Evolutionary conservation across 1,140 invertebrate genomes (phyloP).

Genomic region (Anastrepha ludens): DNA sequence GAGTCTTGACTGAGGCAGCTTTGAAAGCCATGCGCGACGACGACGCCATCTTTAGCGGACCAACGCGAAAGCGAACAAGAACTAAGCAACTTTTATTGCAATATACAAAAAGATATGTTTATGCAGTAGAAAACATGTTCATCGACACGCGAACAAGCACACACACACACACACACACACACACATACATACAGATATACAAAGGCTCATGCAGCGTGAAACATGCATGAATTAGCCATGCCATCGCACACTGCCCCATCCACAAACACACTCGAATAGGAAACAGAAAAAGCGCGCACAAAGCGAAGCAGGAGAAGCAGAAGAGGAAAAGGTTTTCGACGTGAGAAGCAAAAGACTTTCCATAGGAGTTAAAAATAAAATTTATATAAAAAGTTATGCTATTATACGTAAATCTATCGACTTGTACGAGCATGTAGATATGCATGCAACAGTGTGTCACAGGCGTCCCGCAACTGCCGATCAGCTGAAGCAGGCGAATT

Average conservation of each 20-base stretch:
- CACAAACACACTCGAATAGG: background rate
- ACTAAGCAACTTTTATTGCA: slow-evolving; percentile 51
- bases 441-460: slow-evolving; percentile 28
- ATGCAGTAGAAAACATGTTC: slow-evolving; percentile 49
- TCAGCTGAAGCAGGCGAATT: too few relatives aligned
- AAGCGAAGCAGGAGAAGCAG: background rate
- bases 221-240: slow-evolving; percentile 51
- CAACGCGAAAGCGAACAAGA: slow-evolving; percentile 39
- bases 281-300: background rate
- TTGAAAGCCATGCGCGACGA: slow-evolving; percentile 37
- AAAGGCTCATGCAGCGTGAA: slow-evolving; percentile 23
- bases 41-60: slow-evolving; percentile 47
- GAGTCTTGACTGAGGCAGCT: slow-evolving; percentile 44
- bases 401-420: slow-evolving; percentile 34
- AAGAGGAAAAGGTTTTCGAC: slow-evolving; percentile 9
- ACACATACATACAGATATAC: background rate
- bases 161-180: background rate
- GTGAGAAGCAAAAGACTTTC: slow-evolving; percentile 57
- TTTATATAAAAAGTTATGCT: slow-evolving; percentile 40
- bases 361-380: slow-evolving; percentile 55
- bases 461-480: background rate
- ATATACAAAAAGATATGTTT: slow-evolving; percentile 48
- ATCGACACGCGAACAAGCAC: slow-evolving; percentile 33
- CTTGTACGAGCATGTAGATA: slow-evolving; percentile 24
- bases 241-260: slow-evolving; percentile 19